Percentiles rank a stretch among this genome's conserved stretches.
phyloP scores from a whole-genome alignment of 2,113 vertebrate genomes.

The Ailuropoda melanoleuca region DNA sequence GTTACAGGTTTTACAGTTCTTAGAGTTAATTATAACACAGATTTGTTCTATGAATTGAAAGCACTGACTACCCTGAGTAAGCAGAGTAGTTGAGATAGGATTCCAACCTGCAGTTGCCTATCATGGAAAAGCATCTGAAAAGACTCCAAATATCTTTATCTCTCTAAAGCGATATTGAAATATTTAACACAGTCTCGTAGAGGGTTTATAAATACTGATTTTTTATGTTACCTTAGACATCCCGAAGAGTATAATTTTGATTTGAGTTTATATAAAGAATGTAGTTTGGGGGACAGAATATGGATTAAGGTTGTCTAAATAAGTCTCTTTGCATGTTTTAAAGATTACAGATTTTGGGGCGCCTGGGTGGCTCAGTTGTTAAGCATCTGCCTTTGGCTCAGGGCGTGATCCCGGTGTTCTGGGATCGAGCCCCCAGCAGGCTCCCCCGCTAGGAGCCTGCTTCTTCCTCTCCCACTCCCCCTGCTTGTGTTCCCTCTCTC shows the following conservation, averaged over 20 bases:
- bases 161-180: not conserved
- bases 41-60: conserved; percentile 28
- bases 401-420: too few relatives aligned
- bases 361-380: too few relatives aligned
- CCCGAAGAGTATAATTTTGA: not conserved
- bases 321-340: not conserved
- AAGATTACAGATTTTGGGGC: not conserved
- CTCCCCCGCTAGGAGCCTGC: too few relatives aligned
- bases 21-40: not conserved
- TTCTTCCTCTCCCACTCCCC: too few relatives aligned
- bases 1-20: not conserved
- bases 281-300: not conserved
- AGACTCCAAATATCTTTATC: not conserved
- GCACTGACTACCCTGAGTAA: not conserved
- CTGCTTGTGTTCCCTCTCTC: too few relatives aligned
- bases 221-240: conserved; percentile 6
- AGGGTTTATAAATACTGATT: not conserved
- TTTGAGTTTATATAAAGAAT: not conserved
- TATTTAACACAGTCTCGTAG: not conserved
- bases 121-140: not conserved
- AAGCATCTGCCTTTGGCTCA: too few relatives aligned
- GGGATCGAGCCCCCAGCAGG: too few relatives aligned
- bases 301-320: not conserved
- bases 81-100: not conserved
- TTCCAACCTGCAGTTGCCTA: not conserved